Base-by-base conservation (phyloP, 2,797 vertebrate species). In the Enoplosus armatus region DNA sequence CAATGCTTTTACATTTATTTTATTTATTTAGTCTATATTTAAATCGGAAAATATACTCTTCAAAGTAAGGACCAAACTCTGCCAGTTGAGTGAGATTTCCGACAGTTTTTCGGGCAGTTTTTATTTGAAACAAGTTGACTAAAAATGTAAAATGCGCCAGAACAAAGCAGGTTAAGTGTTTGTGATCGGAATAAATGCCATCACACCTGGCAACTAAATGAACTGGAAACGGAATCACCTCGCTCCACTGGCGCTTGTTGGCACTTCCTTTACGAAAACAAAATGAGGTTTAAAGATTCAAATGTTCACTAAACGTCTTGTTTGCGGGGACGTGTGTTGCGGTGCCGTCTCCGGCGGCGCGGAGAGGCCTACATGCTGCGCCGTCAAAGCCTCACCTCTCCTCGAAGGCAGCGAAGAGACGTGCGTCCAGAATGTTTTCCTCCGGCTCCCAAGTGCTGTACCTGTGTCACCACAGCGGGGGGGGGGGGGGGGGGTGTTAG, bases 391-490 rank as follows among this genome's bases (percentile, higher is more conserved):
- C 93, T 93, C 95, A 99, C 98, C 98, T 98, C 93, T 99, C 97
- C 87, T 99, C 97, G 90, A 99, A 99, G 90, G 98, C 98, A 22
- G 96, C 96, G 8, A 99, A 97, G 71, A 99, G 95, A 33, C 98
- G 97, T 4, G 95, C 97, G 65, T 99, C 98, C 90, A 99, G 93
- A 86, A 99, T 99, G 92, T 99, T 99, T 86, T 99, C 98, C 85
- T 99, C 98, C 0, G 98, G 98, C 62, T 99, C 98, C 98, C 98
- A 99, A 27, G 98, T 99, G 94, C 97, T 99, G 94, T 99, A 99
- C 93, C 98, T 99, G 72, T 2, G 80, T 73, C 71, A 79, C 81
- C 80, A 89, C 69, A 63, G 62, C 35, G 64, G 37, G 75, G 8
- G 70, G 35, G n/a, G 65, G 16, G 29, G n/a, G 65, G 16, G 69